Base-by-base conservation (phyloP, 1,140 invertebrate genomes). In the Leguminivora glycinivorella region DNA sequence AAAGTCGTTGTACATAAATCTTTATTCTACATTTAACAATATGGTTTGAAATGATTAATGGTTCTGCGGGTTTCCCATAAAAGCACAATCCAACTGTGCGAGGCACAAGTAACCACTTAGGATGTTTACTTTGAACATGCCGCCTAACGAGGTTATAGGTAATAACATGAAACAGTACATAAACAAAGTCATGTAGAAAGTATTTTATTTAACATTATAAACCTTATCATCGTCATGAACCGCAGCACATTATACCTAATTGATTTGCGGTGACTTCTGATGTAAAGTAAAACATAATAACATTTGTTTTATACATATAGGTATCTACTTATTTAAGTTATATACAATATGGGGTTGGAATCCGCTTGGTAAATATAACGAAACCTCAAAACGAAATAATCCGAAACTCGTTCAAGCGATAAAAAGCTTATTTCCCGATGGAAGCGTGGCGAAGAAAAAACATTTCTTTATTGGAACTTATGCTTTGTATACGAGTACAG, bases 351-450 rank as follows among this genome's bases (percentile, higher is more conserved):
- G 6, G 34, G 34, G 34, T 12, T 38, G 34, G 34, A 38, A 38
- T 0, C 10, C 34, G 10, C 2, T 34, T 12, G 34, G 34, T 38
- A 14, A 38, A 38, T 38, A 12, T 43, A 43, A n/a, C 40, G 14
- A 43, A 43, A 43, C 40, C 14, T 60, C 12, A 60, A 26, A 60
- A 60, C 10, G 14, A 25, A 24, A 29, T 60, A 24, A 29, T 60
- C 56, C 25, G 56, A 60, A 60, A 60, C 24, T 14, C 56, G 22
- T 58, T 58, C 22, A 19, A 58, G 56, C 1, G 56, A 60, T 60
- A 60, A 60, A 29, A 60, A 60, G 56, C 56, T 60, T 60, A 60
- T 60, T 26, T 60, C 52, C 52, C 47, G 56, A 25, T 56, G 56
- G 24, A 56, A 19, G 24, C 24, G 12, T 56, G 24, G 10, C 24